Evolutionary conservation across 2,113 vertebrate genomes (phyloP).

Genomic region (Stigmatopora nigra): DNA sequence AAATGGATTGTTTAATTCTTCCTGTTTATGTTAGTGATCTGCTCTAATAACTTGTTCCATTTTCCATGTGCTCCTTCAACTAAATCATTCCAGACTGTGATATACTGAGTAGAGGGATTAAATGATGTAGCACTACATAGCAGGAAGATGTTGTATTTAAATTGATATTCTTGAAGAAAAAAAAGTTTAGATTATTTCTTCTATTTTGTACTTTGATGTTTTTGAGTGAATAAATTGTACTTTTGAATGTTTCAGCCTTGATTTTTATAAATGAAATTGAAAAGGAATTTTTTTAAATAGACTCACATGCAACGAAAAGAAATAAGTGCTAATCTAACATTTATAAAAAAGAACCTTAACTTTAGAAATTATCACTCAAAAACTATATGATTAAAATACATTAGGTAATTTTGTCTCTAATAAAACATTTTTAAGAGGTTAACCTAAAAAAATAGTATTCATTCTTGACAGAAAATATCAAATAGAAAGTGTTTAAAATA

Average conservation of each 20-base stretch:
- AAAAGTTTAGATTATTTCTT: neutral
- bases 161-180: neutral
- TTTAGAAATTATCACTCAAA: too few species aligned
- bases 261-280: neutral
- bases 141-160: conserved; percentile 2
- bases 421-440: neutral
- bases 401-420: neutral
- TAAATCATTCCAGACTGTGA: conserved; percentile 45
- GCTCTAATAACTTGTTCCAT: neutral
- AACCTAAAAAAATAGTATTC: neutral
- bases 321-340: too few species aligned
- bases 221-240: conserved; percentile 36
- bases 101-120: conserved; percentile 9
- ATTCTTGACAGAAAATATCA: neutral
- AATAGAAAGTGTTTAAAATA: neutral
- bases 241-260: conserved; percentile 15
- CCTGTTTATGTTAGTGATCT: conserved; percentile 11
- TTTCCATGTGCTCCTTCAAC: conserved; percentile 14
- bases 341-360: too few species aligned
- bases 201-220: neutral
- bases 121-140: neutral
- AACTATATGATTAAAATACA: neutral
- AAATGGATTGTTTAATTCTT: neutral
- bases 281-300: too few species aligned
- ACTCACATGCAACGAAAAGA: too few species aligned